These are phyloP conservation scores for Callorhinus ursinus DNA, from an alignment of 2,113 vertebrate species.

Conservation along the genomic window DNA sequence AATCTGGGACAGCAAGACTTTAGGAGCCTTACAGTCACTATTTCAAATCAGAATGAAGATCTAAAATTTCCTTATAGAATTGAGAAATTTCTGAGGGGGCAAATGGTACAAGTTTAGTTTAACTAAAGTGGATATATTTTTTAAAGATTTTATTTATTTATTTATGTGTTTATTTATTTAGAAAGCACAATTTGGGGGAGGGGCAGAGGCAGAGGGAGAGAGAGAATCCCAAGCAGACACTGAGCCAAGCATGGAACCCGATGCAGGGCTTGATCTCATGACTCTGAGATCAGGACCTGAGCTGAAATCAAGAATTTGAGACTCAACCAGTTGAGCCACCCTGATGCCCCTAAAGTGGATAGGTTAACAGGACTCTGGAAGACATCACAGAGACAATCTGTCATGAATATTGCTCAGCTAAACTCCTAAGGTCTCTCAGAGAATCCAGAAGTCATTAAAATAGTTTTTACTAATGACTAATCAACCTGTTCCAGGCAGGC, in stretches of 20 bases:
- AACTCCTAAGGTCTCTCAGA: not conserved
- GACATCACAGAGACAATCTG: not conserved
- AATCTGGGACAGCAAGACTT: not conserved
- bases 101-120: not conserved
- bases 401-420: not conserved
- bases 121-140: not conserved
- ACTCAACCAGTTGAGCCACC: not conserved
- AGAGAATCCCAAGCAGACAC: not conserved
- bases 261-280: not conserved
- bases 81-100: not conserved
- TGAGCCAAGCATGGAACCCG: not conserved
- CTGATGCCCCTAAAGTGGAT: not conserved
- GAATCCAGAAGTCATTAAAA: not conserved
- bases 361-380: not conserved
- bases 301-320: not conserved
- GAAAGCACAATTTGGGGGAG: not conserved
- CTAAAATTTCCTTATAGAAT: not conserved
- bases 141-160: not conserved
- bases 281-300: not conserved
- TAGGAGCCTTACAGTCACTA: not conserved
- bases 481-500: not conserved
- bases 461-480: not conserved
- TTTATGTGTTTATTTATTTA: not conserved
- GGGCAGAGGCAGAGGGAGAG: not conserved
- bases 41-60: not conserved